These are phyloP conservation scores for Eupithecia exiguata DNA, from an alignment of 2,888 invertebrate species.

Conservation along the genomic window DNA sequence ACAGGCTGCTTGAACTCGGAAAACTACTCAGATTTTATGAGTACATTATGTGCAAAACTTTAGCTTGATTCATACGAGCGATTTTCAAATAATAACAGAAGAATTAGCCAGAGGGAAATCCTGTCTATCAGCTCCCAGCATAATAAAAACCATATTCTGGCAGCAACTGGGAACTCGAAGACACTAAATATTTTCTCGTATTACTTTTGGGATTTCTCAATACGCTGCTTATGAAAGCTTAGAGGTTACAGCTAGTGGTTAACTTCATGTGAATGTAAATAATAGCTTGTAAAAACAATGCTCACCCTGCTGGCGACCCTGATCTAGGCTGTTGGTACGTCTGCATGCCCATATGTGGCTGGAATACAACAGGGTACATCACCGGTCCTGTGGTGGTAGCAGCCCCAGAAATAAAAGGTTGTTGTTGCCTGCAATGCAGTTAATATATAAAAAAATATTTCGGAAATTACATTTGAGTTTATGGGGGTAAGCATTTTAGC, in stretches of 20 bases:
- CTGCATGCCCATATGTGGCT: conserved; percentile 71
- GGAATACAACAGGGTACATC: conserved; percentile 75
- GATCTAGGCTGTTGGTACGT: conserved; percentile 72
- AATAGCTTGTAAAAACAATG: background rate
- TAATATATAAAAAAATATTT: background rate
- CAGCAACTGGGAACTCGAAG: too few species aligned
- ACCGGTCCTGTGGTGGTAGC: conserved; percentile 67
- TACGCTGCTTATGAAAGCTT: too few species aligned
- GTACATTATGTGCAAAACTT: too few species aligned
- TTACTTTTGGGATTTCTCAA: too few species aligned
- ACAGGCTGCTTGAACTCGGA: background rate
- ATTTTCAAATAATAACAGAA: too few species aligned
- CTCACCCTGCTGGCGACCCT: conserved; percentile 66
- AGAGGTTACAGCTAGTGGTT: too few species aligned
- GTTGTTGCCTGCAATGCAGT: conserved; percentile 65
- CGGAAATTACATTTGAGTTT: background rate
- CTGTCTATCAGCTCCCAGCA: too few species aligned
- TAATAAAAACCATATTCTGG: too few species aligned
- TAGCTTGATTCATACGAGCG: too few species aligned
- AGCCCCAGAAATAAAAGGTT: conserved; percentile 68
- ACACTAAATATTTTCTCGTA: too few species aligned
- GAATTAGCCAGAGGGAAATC: too few species aligned
- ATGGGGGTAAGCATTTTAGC: background rate
- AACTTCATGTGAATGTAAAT: background rate
- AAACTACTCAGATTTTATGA: background rate